Evolutionary conservation across 2,888 invertebrate genomes (phyloP), one percentile per base, ranked within the genome.

Genomic region (Ophonus ardosiacus): DNA sequence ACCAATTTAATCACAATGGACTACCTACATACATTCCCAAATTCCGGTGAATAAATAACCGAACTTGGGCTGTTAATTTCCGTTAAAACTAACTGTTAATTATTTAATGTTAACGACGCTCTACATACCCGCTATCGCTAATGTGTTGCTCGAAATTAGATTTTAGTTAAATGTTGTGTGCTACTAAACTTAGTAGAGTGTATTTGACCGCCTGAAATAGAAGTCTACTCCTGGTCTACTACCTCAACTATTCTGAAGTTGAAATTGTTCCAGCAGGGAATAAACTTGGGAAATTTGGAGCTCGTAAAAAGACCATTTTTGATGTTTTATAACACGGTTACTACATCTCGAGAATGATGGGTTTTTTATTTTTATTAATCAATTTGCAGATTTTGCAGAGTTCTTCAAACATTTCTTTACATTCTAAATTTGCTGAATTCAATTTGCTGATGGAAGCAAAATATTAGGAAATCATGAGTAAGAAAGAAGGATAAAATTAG

Each of bases 91-190:
- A 68, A 68, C 24, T 31, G 38, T 68, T 68, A 68, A 68, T 68
- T 68, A 68, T 68, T 68, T 68, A 68, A 68, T 15, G 68, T 68
- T 68, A 68, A 38, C 68, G 24, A 13, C 31, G 38, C 31, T 24
- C 13, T 38, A 68, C 68, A 68, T 68, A 15, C 68, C 38, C 38
- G 68, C 1, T 13, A 24, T 1, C 24, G 1, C 63, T 63, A 63
- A 63, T 63, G 43, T 74, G 51, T 51, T 51, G 18, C 51, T 3
- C 51, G 31, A 18, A 74, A 74, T 74, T 74, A 56, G 51, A 74
- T 74, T 74, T 43, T 21, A 74, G 74, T 74, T 56, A 74, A 74
- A 74, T 74, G 74, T 74, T 43, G 74, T 74, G 74, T 43, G 17
- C 51, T 68, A 7, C 68, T 31, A 51, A 74, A 74, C 51, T 74